Evolutionary conservation across 2,888 invertebrate species (phyloP), one percentile per base, ranked within the genome.

Genomic region (Brenthis ino): DNA sequence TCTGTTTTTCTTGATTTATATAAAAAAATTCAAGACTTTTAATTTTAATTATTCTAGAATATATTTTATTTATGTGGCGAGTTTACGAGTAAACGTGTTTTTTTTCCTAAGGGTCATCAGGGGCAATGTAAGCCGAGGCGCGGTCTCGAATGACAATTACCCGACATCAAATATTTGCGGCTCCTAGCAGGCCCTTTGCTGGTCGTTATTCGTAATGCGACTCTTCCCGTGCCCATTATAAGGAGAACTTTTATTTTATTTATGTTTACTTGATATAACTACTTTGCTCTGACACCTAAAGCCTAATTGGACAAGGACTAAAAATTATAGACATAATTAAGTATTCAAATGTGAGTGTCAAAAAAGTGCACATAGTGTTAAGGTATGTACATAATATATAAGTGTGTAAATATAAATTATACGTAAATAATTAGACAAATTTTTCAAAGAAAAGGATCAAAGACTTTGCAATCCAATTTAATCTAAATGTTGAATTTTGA

Each of bases 111-210:
- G 76, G 79, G 77, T 75, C 77, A 72, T 72, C 74, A 82, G 83
- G 76, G 72, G 77, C 76, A 64, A 70, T 69, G 79, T 74, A 79
- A 80, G 68, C 68, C 67, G 87, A 86, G 79, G 82, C 76, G 73
- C 73, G 73, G 73, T 87, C 85, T 91, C 91, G 77, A 81, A 80
- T 92, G 90, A 83, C 92, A 91, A 92, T 91, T 91, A 91, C 86
- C 74, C 78, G 80, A 85, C 83, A 82, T 88, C 89, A 90, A 92
- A 91, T 88, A 89, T 90, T 90, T 89, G 90, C 87, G 83, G 87
- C 86, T 89, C 89, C 87, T 85, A 83, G 85, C 79, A 80, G 87
- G 79, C 86, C 89, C 90, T 87, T 85, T 83, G 85, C 79, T 80
- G 88, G 79, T 82, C 88, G 90, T 90, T 85, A 90, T 84, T 82